Evolutionary conservation across 1,140 invertebrate genomes (phyloP).

Genomic region (Brachionus paranguensis): DNA sequence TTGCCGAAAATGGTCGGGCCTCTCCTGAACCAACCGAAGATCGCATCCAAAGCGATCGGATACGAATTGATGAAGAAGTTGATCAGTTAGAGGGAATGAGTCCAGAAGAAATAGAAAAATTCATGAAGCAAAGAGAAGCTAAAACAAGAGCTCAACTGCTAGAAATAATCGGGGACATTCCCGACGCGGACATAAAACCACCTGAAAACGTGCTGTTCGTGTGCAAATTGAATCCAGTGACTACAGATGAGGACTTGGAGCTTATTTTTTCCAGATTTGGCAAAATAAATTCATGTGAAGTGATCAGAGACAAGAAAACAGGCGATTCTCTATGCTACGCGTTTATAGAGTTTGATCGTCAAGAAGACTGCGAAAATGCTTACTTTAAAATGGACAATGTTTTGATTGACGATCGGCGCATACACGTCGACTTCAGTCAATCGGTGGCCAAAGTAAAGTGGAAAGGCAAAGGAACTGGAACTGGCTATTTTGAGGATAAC

Average conservation of each 20-base stretch:
- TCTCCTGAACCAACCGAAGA: constrained; percentile 82
- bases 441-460: constrained; percentile 73
- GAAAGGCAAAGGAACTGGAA: constrained; percentile 35
- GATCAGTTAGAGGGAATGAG: constrained; percentile 81
- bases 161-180: constrained; percentile 68
- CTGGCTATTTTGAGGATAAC: constrained; percentile 29
- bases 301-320: constrained; percentile 86
- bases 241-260: constrained; percentile 91
- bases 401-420: constrained; percentile 91
- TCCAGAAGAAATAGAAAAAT: constrained; percentile 75
- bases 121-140: constrained; percentile 82
- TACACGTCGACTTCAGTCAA: constrained; percentile 99
- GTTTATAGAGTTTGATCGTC: constrained; percentile 91
- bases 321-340: constrained; percentile 96
- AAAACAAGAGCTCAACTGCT: constrained; percentile 91
- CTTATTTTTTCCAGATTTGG: constrained; percentile 97
- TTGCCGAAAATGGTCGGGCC: constrained; percentile 46
- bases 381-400: constrained; percentile 99
- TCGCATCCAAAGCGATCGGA: constrained; percentile 60
- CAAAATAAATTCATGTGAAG: constrained; percentile 82
- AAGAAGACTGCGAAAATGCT: constrained; percentile 88
- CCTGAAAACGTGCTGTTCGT: constrained; percentile 99
- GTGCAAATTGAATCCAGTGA: constrained; percentile 99
- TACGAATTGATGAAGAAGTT: constrained; percentile 87
- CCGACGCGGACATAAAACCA: constrained; percentile 79